Evolutionary conservation across 2,888 invertebrate genomes (phyloP).

Genomic region (Caenorhabditis japonica): DNA sequence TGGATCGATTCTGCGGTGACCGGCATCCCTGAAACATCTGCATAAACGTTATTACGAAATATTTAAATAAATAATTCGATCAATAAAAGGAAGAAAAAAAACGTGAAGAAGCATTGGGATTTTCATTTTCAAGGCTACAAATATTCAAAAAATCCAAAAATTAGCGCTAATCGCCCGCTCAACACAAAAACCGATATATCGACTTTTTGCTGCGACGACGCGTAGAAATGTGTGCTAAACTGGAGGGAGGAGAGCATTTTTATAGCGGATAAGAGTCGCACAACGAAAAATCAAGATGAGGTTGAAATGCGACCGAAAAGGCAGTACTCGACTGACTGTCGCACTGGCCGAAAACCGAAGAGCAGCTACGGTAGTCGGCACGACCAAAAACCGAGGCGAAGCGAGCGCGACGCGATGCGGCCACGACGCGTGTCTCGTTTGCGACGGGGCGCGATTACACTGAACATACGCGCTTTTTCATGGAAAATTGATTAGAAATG

Average conservation of each 20-base stretch:
- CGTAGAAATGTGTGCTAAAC: not conserved
- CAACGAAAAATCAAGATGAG: constrained; percentile 41
- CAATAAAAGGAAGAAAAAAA: constrained; percentile 3
- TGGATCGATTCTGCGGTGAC: not conserved
- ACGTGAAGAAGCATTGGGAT: constrained; percentile 1
- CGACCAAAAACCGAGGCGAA: constrained; percentile 48
- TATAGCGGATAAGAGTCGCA: constrained; percentile 30
- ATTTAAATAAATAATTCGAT: constrained; percentile 20
- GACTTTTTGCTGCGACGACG: constrained; percentile 23
- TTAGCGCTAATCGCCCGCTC: not conserved
- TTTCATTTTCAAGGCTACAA: not conserved
- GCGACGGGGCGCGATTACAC: constrained; percentile 14
- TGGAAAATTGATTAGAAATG: no score
- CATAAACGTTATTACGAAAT: constrained; percentile 46
- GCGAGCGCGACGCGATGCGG: constrained; percentile 34
- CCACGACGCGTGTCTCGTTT: constrained; percentile 19
- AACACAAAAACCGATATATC: constrained; percentile 32
- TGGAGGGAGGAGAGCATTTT: constrained; percentile 4
- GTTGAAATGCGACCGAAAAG: constrained; percentile 31
- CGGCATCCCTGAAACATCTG: constrained; percentile 54
- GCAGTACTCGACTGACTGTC: constrained; percentile 21
- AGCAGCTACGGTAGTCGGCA: constrained; percentile 58
- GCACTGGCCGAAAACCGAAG: constrained; percentile 68
- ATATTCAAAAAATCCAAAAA: not conserved
- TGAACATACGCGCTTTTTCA: no score